Evolutionary conservation across 2,113 vertebrate species (phyloP), one percentile per base, ranked within the genome.

Genomic region (Recurvirostra avosetta): DNA sequence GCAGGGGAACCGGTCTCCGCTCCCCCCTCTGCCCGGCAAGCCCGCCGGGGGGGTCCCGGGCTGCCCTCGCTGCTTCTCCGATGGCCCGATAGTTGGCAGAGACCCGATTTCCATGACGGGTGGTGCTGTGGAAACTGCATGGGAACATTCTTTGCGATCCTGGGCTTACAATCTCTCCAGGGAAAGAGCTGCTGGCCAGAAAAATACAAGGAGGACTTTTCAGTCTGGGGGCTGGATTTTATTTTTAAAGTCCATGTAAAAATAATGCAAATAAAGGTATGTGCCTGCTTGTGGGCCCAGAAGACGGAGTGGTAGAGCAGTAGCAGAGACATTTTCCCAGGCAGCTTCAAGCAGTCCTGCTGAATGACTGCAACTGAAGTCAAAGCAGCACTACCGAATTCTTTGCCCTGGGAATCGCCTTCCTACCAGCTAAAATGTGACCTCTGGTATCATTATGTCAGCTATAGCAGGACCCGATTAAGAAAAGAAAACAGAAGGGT

Each of bases 91-190:
- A 2, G 30, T 8, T 47, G 36, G 76, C 77, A 16, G 36, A 12
- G 15, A 4, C 38, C 25, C 12, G 10, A 1, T 43, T 56, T 80
- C 70, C 73, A 13, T 30, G 38, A 26, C 30, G 41, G 82, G 50
- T 1, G 36, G 61, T 19, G 70, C 81, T 5, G 47, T 9, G 47
- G 32, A 2, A 32, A 11, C 59, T 8, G 83, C 73, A 5, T 94
- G 93, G 93, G 95, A 94, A 88, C 92, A 78, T 92, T 94, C 86
- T 15, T 79, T 5, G 50, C 88, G 1, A 19, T 75, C 68, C 73
- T 34, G 5, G 36, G 73, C 73, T 53, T 1, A 1, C 30, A 2
- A 8, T 1, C 53, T 87, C 86, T 61, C 86, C 74, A 55, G 86
- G 84, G 92, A 90, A 53, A 59, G 73, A 27, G 29, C 30, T 49